A percentile compares a stretch with the other conserved stretches of the same genome.
phyloP scores from a whole-genome alignment of 2,797 vertebrate species.

The Dipus sagitta region DNA sequence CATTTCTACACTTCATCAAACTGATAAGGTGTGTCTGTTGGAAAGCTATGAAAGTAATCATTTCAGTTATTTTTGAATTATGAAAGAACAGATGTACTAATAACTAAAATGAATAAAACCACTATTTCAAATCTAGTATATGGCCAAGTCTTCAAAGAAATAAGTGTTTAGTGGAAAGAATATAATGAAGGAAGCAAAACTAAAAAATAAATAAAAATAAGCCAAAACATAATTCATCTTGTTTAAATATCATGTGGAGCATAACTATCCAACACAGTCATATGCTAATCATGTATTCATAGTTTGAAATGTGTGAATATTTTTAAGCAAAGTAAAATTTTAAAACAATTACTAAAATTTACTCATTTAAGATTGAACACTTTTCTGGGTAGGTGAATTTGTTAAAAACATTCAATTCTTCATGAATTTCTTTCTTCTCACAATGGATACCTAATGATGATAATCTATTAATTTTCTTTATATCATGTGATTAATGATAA shows the following conservation, averaged over 20 bases:
- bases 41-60: constrained; percentile 68
- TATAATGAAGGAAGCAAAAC: neutral
- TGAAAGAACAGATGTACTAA: constrained; percentile 1
- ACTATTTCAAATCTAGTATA: constrained; percentile 40
- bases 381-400: constrained; percentile 1
- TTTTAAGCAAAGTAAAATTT: constrained; percentile 20
- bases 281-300: neutral
- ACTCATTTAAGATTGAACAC: neutral
- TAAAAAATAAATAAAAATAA: constrained; percentile 36
- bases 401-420: neutral
- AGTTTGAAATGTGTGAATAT: neutral
- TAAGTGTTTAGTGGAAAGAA: neutral
- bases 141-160: constrained; percentile 38
- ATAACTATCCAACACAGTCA: neutral
- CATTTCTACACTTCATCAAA: constrained; percentile 59
- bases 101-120: constrained; percentile 44
- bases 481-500: constrained; percentile 12
- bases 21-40: constrained; percentile 58
- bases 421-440: neutral
- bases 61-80: constrained; percentile 72
- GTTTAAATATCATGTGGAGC: neutral
- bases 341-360: neutral
- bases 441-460: neutral
- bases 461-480: neutral
- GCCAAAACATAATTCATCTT: neutral